Base-by-base conservation (phyloP, 2,888 invertebrate species). In the Phyllotreta cruciferae region DNA sequence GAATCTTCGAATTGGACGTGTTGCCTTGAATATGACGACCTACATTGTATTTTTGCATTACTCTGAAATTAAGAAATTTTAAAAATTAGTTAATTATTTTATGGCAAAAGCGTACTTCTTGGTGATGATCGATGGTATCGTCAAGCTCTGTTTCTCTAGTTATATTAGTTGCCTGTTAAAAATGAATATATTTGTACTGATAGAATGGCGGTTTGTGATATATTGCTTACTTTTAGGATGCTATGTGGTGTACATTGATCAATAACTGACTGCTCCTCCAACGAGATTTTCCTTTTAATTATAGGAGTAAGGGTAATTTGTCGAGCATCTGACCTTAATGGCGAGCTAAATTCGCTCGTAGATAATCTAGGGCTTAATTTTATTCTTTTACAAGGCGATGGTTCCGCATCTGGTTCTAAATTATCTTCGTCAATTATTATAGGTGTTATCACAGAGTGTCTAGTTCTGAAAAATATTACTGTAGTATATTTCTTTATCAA, bases 201-300 rank as follows among this genome's bases (percentile, higher is more conserved):
- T 44, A 44, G 7, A 49, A 41, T 7, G 41, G n/a, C 14, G 8
- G 24, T 6, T 39, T 8, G 45, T 24, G 24, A 24, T 7, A 35
- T 14, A 38, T 10, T 63, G 24, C 55, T 66, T 69, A 85, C 87
- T 83, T 90, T 90, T 7, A 90, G 80, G 70, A 90, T 90, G 63
- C 89, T 89, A 61, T 88, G 88, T 0, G 88, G 89, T 0, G 87
- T 87, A 0, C 78, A 81, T 0, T 81, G 79, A 6, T 80, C 78
- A 9, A 56, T 70, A 61, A 13, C 10, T n/a, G 36, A 10, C 34
- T 63, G 63, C 35, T 66, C 66, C 6, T 69, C 63, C 56, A 68
- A 69, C 50, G 76, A 72, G 62, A 74, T 74, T 70, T 80, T 80
- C 54, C 83, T 76, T 64, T 78, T 78, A 0, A 86, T 81, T 8